phyloP scores from a whole-genome alignment of 2,888 invertebrate species.

The Ochropacha duplaris region DNA sequence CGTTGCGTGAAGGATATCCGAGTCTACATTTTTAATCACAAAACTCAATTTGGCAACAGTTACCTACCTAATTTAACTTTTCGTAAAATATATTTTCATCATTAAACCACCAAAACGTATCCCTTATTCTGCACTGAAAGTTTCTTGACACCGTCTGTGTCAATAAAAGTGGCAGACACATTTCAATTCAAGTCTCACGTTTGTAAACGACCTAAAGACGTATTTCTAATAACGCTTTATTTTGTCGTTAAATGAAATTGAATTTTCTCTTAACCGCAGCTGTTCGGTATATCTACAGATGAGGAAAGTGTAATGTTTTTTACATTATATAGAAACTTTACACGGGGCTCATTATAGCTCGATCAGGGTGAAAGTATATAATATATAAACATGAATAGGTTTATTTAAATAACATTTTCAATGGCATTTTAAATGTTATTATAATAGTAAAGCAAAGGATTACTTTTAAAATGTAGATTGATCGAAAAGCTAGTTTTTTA shows the following conservation, averaged over 20 bases:
- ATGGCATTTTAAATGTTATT: not conserved
- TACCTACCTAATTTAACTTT: too few species aligned
- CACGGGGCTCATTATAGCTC: not conserved
- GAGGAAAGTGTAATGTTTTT: not conserved
- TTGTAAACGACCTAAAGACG: not conserved
- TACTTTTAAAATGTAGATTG: too few species aligned
- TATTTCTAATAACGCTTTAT: conserved; percentile 13
- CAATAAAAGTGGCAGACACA: not conserved
- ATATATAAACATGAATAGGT: too few species aligned
- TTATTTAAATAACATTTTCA: too few species aligned
- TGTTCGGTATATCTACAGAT: conserved; percentile 10
- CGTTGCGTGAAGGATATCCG: too few species aligned
- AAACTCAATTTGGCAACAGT: too few species aligned
- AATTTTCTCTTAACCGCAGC: conserved; percentile 21
- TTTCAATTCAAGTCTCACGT: not conserved
- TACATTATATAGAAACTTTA: not conserved
- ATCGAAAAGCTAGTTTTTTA: too few species aligned
- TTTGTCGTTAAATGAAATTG: conserved; percentile 25
- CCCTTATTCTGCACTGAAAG: not conserved
- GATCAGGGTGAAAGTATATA: not conserved
- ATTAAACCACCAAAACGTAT: too few species aligned
- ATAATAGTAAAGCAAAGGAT: too few species aligned
- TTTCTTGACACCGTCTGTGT: not conserved
- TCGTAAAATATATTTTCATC: too few species aligned
- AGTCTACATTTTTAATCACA: too few species aligned